Evolutionary conservation across 2,797 vertebrate genomes (phyloP).

Genomic region (Halcyon leucocephala): DNA sequence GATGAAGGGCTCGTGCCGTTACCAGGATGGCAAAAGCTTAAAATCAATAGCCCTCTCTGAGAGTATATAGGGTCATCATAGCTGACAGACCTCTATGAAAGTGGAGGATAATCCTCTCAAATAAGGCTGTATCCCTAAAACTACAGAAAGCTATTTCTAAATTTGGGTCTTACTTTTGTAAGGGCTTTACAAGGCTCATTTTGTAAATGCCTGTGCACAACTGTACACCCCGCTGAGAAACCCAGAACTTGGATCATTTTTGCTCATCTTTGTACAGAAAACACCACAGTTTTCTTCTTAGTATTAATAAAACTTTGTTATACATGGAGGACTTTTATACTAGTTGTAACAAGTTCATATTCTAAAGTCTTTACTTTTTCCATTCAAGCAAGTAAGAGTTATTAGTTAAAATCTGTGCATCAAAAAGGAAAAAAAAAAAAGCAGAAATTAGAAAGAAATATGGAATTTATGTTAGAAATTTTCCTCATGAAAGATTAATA

Average conservation of each 20-base stretch:
- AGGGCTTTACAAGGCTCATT: not conserved
- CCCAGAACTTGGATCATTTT: not conserved
- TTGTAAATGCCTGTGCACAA: not conserved
- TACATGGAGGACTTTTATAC: not conserved
- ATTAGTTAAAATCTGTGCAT: not conserved
- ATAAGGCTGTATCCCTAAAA: not conserved
- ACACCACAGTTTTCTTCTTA: not conserved
- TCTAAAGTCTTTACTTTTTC: not conserved
- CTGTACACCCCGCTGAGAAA: not conserved
- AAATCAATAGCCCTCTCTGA: not conserved
- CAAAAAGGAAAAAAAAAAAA: not conserved
- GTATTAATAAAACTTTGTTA: not conserved
- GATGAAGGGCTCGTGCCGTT: not conserved
- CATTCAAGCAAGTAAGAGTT: not conserved
- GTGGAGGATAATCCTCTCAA: not conserved
- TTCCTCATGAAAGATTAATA: not conserved
- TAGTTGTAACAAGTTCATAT: not conserved
- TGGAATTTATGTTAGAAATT: not conserved
- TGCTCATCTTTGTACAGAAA: not conserved
- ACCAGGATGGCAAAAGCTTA: not conserved
- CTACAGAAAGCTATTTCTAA: not conserved
- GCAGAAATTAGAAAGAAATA: not conserved
- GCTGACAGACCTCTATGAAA: not conserved
- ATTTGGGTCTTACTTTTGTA: not conserved
- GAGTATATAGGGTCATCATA: not conserved